Base-by-base conservation (phyloP, 2,113 vertebrate species). In the Dasyprocta punctata region DNA sequence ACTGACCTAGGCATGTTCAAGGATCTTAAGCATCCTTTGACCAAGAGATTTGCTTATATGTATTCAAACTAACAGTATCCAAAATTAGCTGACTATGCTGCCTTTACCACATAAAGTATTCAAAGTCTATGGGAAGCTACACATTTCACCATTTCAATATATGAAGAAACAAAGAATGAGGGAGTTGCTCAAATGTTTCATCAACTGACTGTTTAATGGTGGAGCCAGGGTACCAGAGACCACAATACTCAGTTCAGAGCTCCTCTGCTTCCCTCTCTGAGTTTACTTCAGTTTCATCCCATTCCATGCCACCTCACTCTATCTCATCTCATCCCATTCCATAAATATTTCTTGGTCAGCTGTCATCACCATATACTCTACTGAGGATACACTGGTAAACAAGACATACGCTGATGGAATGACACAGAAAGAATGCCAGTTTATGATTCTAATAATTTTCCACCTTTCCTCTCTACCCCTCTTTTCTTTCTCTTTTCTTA, bases 361-460 rank as follows among this genome's bases (percentile, higher is more conserved):
- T 91, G 5, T 56, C 47, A n/a, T 30, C 11, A 11, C 30, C 52
- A 33, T 8, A 54, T 36, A 44, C 49, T 92, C 3, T 49, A 65
- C 58, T 38, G 28, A 8, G 30, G 8, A 60, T 38, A 61, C 2
- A 3, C 24, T 61, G 41, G 41, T 56, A 44, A 87, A 60, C 17
- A 12, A 49, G 47, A 87, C 20, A 71, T 86, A 63, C 7, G 1
- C 5, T 36, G 12, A 47, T n/a, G 49, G 84, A 87, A 82, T 7
- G 1, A 13, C 77, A 20, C 19, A 86, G 89, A 65, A 19, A 86
- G 89, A 65, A 19, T 26, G 28, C 0, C 13, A 61, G 14, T 80
- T 89, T 77, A 58, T 3, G 47, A 33, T 47, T 97, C 67, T 80
- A 26, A 78, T 41, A 11, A 36, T 69, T 92, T 81, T 89, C 44